These are phyloP conservation scores for Forficula auricularia DNA, from an alignment of 1,140 invertebrate genomes.

Conservation along the genomic window DNA sequence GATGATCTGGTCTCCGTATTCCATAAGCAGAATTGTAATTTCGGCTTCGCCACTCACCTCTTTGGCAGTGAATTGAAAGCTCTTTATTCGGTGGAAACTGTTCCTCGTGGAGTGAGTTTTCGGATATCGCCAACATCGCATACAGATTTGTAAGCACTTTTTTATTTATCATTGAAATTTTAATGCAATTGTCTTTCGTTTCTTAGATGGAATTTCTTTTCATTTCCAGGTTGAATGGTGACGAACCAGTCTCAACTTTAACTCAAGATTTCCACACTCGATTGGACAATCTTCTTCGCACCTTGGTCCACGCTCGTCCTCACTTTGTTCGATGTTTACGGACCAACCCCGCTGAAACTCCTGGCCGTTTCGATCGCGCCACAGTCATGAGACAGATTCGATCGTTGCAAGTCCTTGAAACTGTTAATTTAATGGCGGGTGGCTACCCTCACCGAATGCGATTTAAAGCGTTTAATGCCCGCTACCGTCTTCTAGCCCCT, in stretches of 20 bases:
- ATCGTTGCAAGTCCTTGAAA: conserved; percentile 82
- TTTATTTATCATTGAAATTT: neutral
- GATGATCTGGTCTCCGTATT: conserved; percentile 85
- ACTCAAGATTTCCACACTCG: conserved; percentile 90
- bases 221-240: conserved; percentile 49
- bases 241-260: conserved; percentile 74
- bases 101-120: conserved; percentile 66
- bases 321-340: conserved; percentile 86
- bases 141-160: conserved; percentile 48
- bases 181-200: conserved; percentile 5
- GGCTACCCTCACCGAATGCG: conserved; percentile 87
- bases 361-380: conserved; percentile 59
- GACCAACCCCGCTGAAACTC: conserved; percentile 60
- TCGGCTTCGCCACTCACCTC: conserved; percentile 85
- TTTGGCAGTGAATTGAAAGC: conserved; percentile 84
- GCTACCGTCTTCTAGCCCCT: conserved; percentile 66
- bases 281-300: conserved; percentile 76
- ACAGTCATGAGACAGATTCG: conserved; percentile 71
- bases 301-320: conserved; percentile 77
- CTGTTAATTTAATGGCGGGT: conserved; percentile 84
- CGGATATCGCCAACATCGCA: conserved; percentile 80
- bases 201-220: conserved; percentile 11
- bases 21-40: conserved; percentile 81
- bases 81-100: conserved; percentile 60
- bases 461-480: conserved; percentile 78